Base-by-base conservation (phyloP, 2,797 vertebrate species). In the Hapalemur alaotrensis region DNA sequence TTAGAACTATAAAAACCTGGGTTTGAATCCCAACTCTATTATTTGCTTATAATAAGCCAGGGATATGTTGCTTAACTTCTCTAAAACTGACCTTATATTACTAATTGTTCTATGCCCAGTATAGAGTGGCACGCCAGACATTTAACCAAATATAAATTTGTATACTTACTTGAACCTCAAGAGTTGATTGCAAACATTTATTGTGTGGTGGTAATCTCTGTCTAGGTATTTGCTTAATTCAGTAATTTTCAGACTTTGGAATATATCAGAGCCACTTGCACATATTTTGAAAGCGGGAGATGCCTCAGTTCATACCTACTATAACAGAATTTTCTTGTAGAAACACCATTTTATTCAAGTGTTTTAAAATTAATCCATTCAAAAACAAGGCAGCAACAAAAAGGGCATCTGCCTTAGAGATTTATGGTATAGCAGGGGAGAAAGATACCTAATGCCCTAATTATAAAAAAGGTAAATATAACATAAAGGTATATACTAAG, bases 291-390 rank as follows among this genome's bases (percentile, higher is more conserved):
- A 92, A 93, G 32, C 65, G 65, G 79, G 35, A 95, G 17, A 79
- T 57, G 38, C 1, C 87, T 95, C n/a, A 86, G 48, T 13, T 83
- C 32, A 87, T 10, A 96, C 1, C 10, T 82, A n/a, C 43, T 83
- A 11, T 83, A 91, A 79, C 15, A 52, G 32, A 83, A 91, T 88
- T 94, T 75, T 59, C 46, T 41, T 90, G 5, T 50, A 38, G 59
- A 80, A 88, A n/a, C 6, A 57, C 0, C 14, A 89, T 82, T 93
- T 94, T 87, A 87, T 84, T 70, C 32, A 32, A 89, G 12, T 85
- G 20, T 82, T 95, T 94, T 81, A 17, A 84, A 61, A 89, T 95
- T 72, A 87, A 67, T 81, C n/a, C 50, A 61, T 70, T 94, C 18
- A 81, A 88, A 93, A 72, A 7, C 54, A 46, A 81, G n/a, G 52